These are phyloP conservation scores for Pseudochirops corinnae DNA, from an alignment of 2,797 vertebrate species.

Conservation along the genomic window DNA sequence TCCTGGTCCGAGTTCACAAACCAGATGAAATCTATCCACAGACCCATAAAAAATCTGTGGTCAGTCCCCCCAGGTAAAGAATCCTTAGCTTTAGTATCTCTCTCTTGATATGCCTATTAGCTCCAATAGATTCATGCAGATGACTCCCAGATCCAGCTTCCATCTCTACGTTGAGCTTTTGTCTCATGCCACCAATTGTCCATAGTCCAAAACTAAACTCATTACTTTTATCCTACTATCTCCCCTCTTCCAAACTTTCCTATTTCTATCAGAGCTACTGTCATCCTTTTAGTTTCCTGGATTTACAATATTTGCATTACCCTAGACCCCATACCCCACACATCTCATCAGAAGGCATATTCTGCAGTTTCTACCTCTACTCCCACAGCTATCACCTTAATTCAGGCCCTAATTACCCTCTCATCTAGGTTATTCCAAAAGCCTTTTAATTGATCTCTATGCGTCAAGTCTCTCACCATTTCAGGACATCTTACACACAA, in stretches of 20 bases:
- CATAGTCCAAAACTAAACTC: neutral
- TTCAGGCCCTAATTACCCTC: neutral
- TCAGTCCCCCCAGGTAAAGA: neutral
- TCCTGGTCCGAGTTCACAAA: neutral
- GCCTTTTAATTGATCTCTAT: neutral
- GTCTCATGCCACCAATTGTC: neutral
- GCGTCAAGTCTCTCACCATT: neutral
- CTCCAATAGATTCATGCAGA: neutral
- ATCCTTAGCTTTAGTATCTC: neutral
- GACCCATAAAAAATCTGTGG: too few relatives aligned
- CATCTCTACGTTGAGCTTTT: neutral
- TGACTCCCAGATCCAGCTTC: neutral
- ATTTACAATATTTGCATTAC: neutral
- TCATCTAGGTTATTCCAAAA: neutral
- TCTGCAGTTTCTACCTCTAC: neutral
- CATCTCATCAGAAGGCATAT: neutral
- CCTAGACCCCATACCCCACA: neutral
- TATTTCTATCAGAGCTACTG: neutral
- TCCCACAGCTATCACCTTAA: neutral
- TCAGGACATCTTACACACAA: neutral
- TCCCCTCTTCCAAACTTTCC: neutral
- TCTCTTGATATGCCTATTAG: neutral
- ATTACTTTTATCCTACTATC: neutral
- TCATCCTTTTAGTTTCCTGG: too few relatives aligned
- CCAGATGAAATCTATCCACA: too few relatives aligned